These are phyloP conservation scores for Dolichopus griseipennis DNA, from an alignment of 2,888 invertebrate genomes.

Conservation along the genomic window DNA sequence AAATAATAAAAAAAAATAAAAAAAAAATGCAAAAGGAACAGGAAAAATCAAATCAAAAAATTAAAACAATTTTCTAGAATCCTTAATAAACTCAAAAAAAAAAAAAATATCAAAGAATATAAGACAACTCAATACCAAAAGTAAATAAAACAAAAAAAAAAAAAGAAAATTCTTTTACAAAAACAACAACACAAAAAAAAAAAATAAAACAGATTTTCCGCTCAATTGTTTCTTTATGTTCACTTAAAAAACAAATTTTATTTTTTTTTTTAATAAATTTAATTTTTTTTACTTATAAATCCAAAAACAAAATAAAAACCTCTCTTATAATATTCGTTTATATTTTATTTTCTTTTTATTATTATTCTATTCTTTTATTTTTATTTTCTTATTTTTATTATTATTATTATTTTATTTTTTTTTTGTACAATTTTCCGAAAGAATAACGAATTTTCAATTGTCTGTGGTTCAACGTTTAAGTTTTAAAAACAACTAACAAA, in stretches of 20 bases:
- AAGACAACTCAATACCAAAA: too few relatives aligned
- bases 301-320: too few relatives aligned
- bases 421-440: neutral
- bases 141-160: neutral
- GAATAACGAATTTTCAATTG: neutral
- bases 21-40: too few relatives aligned
- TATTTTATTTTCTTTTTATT: neutral
- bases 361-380: neutral
- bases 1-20: too few relatives aligned
- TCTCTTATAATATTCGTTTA: too few relatives aligned
- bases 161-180: neutral
- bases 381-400: neutral
- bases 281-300: too few relatives aligned
- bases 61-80: constrained; percentile 1
- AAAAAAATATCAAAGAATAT: neutral
- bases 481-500: neutral
- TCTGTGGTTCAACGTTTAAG: neutral
- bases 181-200: too few relatives aligned
- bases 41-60: neutral
- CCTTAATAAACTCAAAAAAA: neutral
- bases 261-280: too few relatives aligned
- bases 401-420: neutral
- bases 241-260: too few relatives aligned
- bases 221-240: neutral
- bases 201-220: neutral